Evolutionary conservation across 1,140 invertebrate species (phyloP).

Genomic region (Heliconius himera): DNA sequence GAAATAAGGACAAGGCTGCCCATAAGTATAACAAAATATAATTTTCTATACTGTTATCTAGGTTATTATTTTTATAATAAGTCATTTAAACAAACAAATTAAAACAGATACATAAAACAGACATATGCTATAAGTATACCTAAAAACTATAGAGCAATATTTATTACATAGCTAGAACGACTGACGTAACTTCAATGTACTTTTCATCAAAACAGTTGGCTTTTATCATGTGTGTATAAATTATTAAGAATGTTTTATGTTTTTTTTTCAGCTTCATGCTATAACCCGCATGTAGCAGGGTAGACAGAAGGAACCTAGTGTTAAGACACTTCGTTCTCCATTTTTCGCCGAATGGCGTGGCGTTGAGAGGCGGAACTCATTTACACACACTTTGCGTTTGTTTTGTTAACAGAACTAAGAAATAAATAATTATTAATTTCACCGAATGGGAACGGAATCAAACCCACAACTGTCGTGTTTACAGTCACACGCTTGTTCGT

Average conservation of each 20-base stretch:
- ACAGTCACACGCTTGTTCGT: not conserved
- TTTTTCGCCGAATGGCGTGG: no score
- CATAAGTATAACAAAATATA: slow-evolving; percentile 18
- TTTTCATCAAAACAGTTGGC: slow-evolving; percentile 10
- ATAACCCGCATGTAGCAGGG: no score
- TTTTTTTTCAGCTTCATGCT: no score
- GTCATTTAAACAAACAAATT: not conserved
- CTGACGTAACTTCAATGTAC: slow-evolving; percentile 11
- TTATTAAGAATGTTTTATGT: not conserved
- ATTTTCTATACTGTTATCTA: not conserved
- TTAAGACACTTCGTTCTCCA: no score
- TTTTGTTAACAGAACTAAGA: no score
- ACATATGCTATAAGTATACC: slow-evolving; percentile 6
- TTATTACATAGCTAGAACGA: not conserved
- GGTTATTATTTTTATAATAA: not conserved
- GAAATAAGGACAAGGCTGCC: slow-evolving; percentile 40
- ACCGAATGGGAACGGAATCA: no score
- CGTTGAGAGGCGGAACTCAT: no score
- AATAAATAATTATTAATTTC: no score
- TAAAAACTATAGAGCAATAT: not conserved
- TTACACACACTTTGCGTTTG: no score
- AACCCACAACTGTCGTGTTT: no score
- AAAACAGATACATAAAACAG: slow-evolving; percentile 17
- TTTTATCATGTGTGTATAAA: slow-evolving; percentile 9
- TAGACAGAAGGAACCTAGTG: no score